phyloP scores from a whole-genome alignment of 1,140 invertebrate species.

The Hylaeus anthracinus region DNA sequence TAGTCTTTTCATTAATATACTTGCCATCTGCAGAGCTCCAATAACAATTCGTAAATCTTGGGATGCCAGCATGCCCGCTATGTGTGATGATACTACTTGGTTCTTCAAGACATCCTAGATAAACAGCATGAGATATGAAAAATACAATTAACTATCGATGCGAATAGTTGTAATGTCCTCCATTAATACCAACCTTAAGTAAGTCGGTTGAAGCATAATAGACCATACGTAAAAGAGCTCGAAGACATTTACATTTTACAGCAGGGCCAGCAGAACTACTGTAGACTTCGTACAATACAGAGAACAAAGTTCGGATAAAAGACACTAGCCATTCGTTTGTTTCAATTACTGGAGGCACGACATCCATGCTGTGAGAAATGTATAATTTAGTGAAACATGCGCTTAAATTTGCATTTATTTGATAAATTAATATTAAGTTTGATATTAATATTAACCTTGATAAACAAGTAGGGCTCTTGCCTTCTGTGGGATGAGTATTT shows the following conservation, averaged over 20 bases:
- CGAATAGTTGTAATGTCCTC: not conserved
- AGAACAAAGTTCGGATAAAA: constrained; percentile 94
- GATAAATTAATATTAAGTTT: constrained; percentile 20
- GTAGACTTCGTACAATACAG: constrained; percentile 97
- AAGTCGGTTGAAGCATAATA: constrained; percentile 95
- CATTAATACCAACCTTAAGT: constrained; percentile 82
- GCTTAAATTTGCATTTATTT: not conserved
- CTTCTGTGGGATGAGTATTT: constrained; percentile 77
- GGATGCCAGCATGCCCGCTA: constrained; percentile 98
- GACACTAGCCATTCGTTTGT: constrained; percentile 81
- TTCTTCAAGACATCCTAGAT: constrained; percentile 91
- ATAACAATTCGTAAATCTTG: constrained; percentile 97
- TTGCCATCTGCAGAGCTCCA: constrained; percentile 97
- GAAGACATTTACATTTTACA: constrained; percentile 96
- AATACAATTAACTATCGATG: not conserved
- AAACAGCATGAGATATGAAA: constrained; percentile 41
- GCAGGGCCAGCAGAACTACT: constrained; percentile 98
- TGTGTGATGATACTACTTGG: constrained; percentile 97
- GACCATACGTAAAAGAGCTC: constrained; percentile 97
- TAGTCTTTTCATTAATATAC: constrained; percentile 97
- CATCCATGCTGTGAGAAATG: constrained; percentile 74
- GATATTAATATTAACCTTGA: constrained; percentile 64
- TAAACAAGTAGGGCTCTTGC: constrained; percentile 77
- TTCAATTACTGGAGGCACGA: constrained; percentile 78
- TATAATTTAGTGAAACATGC: constrained; percentile 16